Evolutionary conservation across 2,113 vertebrate genomes (phyloP).

Genomic region (Menidia beryllina): DNA sequence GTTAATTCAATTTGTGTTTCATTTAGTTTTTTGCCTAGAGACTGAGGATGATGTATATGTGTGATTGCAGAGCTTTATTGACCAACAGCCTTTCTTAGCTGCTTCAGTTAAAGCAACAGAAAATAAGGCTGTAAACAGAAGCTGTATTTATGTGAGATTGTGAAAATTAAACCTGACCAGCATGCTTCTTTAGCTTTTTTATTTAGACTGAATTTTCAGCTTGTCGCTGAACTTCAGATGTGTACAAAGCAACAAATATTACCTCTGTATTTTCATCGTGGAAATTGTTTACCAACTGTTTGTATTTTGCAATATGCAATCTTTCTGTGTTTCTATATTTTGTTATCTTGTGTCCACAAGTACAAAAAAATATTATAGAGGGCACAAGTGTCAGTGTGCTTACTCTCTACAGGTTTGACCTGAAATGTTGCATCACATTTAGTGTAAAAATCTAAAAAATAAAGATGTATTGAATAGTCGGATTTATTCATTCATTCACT

Average conservation of each 20-base stretch:
- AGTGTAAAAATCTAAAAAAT: neutral
- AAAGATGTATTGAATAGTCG: neutral
- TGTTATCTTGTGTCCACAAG: constrained; percentile 34
- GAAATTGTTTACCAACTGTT: constrained; percentile 26
- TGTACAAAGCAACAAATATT: constrained; percentile 25
- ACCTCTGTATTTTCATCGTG: constrained; percentile 18
- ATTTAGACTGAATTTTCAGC: neutral
- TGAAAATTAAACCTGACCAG: neutral
- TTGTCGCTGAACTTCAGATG: constrained; percentile 5
- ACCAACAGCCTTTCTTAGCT: constrained; percentile 41
- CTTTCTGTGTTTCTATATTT: constrained; percentile 48
- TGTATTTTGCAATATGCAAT: constrained; percentile 26
- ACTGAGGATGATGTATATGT: neutral
- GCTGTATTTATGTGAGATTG: neutral
- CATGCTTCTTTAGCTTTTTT: constrained; percentile 11
- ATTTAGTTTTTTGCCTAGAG: neutral
- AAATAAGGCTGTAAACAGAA: neutral
- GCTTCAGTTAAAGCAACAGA: constrained; percentile 38
- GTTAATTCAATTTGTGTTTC: neutral
- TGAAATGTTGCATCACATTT: neutral
- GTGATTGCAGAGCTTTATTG: neutral
- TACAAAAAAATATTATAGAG: constrained; percentile 17
- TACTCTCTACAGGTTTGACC: neutral
- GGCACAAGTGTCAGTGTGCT: neutral
- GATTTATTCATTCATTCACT: too few species aligned